Percentiles rank a stretch among this genome's conserved stretches.
Conservation (phyloP, 2,113 vertebrate genomes). For the Sander lucioperca region DNA sequence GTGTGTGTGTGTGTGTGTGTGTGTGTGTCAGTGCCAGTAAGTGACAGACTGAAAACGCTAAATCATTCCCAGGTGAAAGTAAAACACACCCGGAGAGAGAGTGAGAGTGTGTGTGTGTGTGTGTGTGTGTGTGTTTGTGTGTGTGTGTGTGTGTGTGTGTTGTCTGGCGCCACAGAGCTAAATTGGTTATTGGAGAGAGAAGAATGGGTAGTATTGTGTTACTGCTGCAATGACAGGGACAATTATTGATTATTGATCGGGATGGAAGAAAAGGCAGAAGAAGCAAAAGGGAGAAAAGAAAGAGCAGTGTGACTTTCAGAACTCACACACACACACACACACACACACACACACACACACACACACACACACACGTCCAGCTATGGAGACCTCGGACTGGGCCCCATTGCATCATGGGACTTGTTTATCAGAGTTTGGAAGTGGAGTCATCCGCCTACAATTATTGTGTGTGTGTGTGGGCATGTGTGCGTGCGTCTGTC, state of each 20-base stretch:
- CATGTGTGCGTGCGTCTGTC: no score
- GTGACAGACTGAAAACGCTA: conserved; percentile 21
- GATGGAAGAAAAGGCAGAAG: background rate
- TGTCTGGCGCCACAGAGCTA: conserved; percentile 16
- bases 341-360: background rate
- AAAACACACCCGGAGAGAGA: conserved; percentile 1
- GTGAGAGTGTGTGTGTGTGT: no score
- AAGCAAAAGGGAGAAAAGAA: background rate
- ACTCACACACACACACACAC: background rate
- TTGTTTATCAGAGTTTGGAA: no score
- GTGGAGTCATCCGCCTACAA: no score
- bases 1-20: conserved; percentile 21
- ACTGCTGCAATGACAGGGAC: background rate
- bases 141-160: background rate
- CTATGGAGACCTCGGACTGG: no score
- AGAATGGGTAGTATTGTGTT: background rate
- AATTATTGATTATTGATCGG: conserved; percentile 5
- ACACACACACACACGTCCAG: background rate
- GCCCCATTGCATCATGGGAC: no score
- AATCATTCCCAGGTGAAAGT: conserved; percentile 61
- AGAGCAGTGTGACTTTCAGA: background rate
- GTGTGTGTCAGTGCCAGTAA: conserved; percentile 25
- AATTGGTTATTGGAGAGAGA: background rate
- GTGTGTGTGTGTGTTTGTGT: no score
- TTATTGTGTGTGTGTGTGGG: no score